Base-by-base conservation (phyloP, 2,888 invertebrate genomes). In the Drosophila subquinaria region DNA sequence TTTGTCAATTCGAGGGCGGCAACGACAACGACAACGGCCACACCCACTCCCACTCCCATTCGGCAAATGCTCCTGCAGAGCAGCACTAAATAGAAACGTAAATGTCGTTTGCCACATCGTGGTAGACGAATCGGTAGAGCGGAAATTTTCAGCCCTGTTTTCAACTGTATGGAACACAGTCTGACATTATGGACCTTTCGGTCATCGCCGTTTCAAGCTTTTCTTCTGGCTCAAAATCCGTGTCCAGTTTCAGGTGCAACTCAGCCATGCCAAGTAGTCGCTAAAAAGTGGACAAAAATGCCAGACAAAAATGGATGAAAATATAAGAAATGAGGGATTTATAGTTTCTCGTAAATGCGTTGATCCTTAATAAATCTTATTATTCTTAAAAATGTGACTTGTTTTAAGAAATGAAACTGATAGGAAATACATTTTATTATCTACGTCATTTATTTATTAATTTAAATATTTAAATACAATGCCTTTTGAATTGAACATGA, bases 1-100 rank as follows among this genome's bases (percentile, higher is more conserved):
- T 11, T 11, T 0, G 62, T 81, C 5, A 80, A 73, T 17, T 30
- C 15, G 10, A 33, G 43, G 33, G 13, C 45, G n/a, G 47, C 48
- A 0, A 23, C 43, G n/a, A 47, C 48, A 0, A 23, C 15, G 11
- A 47, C 48, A 0, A 23, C 15, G 11, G 40, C 45, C 15, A n/a
- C 4, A 3, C 36, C 33, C 20, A 17, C 4, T 40, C 10, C 45
- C 15, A 11, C 4, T 3, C 36, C 33, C 20, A 15, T 5, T 40
- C 11, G 11, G 17, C 27, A 36, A 5, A 50, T 60, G 15, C 40
- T 38, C 2, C 8, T 15, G 38, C 30, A 30, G 13, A 30, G 23
- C 43, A 45, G 0, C 4, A 43, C 13, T 20, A 2, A 17, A 9
- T 23, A 5, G 13, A 13, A 45, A n/a, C 23, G 8, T 45, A 40